Conservation (phyloP, 2,797 vertebrate genomes). For the Clarias pachynema region DNA sequence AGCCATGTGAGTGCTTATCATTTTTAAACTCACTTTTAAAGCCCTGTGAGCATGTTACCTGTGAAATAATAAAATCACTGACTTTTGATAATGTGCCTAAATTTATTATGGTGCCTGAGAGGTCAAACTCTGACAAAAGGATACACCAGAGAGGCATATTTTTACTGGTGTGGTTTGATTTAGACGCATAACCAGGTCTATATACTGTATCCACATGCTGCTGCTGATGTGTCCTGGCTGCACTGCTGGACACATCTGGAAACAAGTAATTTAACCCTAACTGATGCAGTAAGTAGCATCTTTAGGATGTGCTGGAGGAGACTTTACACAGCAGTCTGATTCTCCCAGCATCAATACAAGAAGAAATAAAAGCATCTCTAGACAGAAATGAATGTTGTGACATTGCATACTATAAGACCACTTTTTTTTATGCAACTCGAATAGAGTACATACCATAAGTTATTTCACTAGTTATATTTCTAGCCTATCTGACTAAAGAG, state of each 20-base stretch:
- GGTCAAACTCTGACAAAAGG: slow-evolving; percentile 40
- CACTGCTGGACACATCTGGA: background rate
- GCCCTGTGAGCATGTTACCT: background rate
- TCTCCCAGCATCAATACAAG: no score
- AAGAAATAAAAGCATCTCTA: no score
- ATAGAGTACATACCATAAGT: no score
- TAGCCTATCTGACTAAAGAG: no score
- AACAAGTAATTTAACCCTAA: no score
- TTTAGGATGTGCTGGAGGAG: no score
- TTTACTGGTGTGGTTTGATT: background rate
- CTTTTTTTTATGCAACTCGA: no score
- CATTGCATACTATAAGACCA: no score
- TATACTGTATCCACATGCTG: background rate
- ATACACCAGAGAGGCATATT: slow-evolving; percentile 54
- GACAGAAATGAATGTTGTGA: no score
- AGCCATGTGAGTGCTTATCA: background rate
- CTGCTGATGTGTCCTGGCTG: background rate
- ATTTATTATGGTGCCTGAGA: slow-evolving; percentile 17
- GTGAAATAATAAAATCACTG: slow-evolving; percentile 1
- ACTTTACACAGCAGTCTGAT: no score
- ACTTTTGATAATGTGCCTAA: slow-evolving; percentile 1
- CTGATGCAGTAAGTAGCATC: no score
- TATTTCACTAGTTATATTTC: no score
- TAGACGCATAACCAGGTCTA: background rate
- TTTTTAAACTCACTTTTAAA: background rate